Percentiles rank a stretch among this genome's conserved stretches.
phyloP scores from a whole-genome alignment of 2,888 invertebrate genomes.

The Sturmia bella region DNA sequence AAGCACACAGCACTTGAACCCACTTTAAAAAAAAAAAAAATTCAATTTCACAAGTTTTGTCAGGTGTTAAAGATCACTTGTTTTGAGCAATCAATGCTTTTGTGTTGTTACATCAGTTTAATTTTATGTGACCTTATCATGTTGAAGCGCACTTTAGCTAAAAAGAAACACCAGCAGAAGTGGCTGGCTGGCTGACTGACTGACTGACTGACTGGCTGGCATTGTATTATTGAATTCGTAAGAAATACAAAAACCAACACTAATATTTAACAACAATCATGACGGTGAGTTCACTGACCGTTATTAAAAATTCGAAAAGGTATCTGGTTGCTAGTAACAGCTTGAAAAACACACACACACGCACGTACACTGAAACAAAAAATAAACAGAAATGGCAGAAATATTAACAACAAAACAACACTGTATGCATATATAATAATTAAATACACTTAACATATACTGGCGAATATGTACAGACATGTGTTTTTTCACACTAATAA shows the following conservation, averaged over 20 bases:
- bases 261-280: conserved; percentile 28
- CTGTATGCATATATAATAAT: conserved; percentile 20
- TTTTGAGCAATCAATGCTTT: too few relatives aligned
- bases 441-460: conserved; percentile 4
- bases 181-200: conserved; percentile 35
- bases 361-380: background rate
- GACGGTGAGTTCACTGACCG: conserved; percentile 61
- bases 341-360: conserved; percentile 2
- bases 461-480: background rate
- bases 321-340: conserved; percentile 24
- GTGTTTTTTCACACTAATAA: background rate
- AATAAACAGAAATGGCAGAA: conserved; percentile 17
- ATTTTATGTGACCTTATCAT: background rate
- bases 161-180: background rate
- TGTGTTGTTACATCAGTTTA: too few relatives aligned
- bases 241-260: conserved; percentile 6
- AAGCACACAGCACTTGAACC: too few relatives aligned
- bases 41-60: too few relatives aligned
- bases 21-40: too few relatives aligned
- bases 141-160: background rate
- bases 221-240: conserved; percentile 35
- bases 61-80: too few relatives aligned
- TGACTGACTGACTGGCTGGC: conserved; percentile 30
- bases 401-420: conserved; percentile 30
- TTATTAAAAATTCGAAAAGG: conserved; percentile 38